Evolutionary conservation across 2,888 invertebrate genomes (phyloP).

Genomic region (Caenorhabditis sulstoni): DNA sequence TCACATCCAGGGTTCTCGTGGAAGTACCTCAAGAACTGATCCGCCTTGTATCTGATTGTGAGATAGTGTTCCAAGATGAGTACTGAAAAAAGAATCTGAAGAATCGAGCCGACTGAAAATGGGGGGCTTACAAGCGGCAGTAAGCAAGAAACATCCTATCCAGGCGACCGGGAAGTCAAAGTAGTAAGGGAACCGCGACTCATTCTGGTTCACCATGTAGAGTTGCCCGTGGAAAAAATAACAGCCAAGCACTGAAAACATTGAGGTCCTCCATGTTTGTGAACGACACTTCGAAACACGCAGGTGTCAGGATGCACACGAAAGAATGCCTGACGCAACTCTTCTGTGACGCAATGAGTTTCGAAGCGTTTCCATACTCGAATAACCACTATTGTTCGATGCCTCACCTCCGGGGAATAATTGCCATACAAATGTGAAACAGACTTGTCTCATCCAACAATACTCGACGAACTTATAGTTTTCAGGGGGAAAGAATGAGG

Average conservation of each 20-base stretch:
- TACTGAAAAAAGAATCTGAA: conserved; percentile 11
- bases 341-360: too few relatives aligned
- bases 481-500: not conserved
- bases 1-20: conserved; percentile 29
- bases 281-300: too few relatives aligned
- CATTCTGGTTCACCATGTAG: not conserved
- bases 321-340: too few relatives aligned
- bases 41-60: conserved; percentile 14
- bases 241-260: not conserved
- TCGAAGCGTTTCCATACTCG: too few relatives aligned
- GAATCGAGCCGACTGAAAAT: too few relatives aligned
- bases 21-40: conserved; percentile 27
- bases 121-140: too few relatives aligned
- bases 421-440: conserved; percentile 1
- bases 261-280: too few relatives aligned
- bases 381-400: too few relatives aligned
- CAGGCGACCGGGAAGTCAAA: conserved; percentile 21
- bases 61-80: not conserved
- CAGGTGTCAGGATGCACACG: too few relatives aligned
- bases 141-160: not conserved
- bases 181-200: not conserved
- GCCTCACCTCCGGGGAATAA: too few relatives aligned
- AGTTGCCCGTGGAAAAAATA: not conserved
- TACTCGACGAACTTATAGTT: conserved; percentile 21
- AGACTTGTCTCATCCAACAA: conserved; percentile 10